These are phyloP conservation scores for Calliopsis andreniformis DNA, from an alignment of 1,140 invertebrate species.

Conservation along the genomic window DNA sequence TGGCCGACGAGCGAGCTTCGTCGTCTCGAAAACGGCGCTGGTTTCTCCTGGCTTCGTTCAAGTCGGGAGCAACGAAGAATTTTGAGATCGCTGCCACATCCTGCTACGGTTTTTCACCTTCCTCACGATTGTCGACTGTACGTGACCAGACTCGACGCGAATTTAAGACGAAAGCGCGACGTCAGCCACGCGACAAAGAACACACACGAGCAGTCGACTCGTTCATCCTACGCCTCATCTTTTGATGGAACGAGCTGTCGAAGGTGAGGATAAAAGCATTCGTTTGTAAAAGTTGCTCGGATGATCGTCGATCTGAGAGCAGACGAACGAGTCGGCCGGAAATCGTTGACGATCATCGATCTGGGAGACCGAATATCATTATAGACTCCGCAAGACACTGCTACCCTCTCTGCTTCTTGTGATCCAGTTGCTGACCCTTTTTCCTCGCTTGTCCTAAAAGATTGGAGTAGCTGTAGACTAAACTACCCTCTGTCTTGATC, in stretches of 20 bases:
- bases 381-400: constrained; percentile 44
- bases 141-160: constrained; percentile 19
- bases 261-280: neutral
- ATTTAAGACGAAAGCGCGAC: constrained; percentile 48
- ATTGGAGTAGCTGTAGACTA: no score
- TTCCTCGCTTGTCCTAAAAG: no score
- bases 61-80: no score
- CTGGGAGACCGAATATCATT: constrained; percentile 43
- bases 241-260: constrained; percentile 1
- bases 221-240: constrained; percentile 27
- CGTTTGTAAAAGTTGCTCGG: constrained; percentile 3
- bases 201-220: constrained; percentile 32
- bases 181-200: constrained; percentile 49
- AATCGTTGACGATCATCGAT: constrained; percentile 54
- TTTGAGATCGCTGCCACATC: constrained; percentile 4
- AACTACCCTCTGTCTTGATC: no score
- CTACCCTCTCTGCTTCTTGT: neutral
- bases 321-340: constrained; percentile 42
- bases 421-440: no score
- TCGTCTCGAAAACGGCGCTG: neutral
- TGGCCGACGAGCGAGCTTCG: constrained; percentile 26
- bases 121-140: neutral
- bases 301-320: constrained; percentile 23
- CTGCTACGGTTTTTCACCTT: constrained; percentile 15
- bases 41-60: no score